Base-by-base conservation (phyloP, 2,113 vertebrate species). In the Trochalopteron elliotii region DNA sequence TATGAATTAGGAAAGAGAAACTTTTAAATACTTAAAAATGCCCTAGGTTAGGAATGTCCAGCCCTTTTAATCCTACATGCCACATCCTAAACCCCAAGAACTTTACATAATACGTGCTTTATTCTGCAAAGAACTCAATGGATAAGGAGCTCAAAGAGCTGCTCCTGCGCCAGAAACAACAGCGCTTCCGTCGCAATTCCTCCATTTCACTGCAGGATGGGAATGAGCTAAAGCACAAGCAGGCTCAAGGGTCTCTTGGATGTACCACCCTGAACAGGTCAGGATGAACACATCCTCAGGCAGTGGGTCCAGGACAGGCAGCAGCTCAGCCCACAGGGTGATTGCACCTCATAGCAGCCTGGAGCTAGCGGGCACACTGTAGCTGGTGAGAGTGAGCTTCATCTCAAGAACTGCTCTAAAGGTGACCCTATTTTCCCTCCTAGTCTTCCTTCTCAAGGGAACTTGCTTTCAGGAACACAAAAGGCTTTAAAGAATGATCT, bases 281-380 rank as follows among this genome's bases (percentile, higher is more conserved):
- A 64, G 71, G 44, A 35, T 47, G 21, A 14, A 17, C 20, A 9
- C 2, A 14, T 53, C 15, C 33, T 47, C 27, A 56, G 35, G 35
- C 18, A 31, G 8, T 0, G 0, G n/a, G 17, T 30, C 18, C 42
- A 63, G 35, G 27, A 61, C 5, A 75, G 12, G 5, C 8, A 2
- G 28, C 45, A 75, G 42, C 23, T 60, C 44, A 68, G 61, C 16
- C 18, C 23, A 63, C 8, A 19, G 14, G 7, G 4, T 37, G 10
- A 31, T 13, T 56, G 47, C 33, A n/a, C 7, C 13, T 3, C 12
- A 20, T 5, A 44, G 59, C 21, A 55, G n/a, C 27, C 45, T 2
- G 2, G 9, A 80, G 57, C 15, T 44, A 18, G 40, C 0, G 0
- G 15, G 28, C 5, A 74, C 0, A 3, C 10, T 47, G 30, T 2